phyloP scores from a whole-genome alignment of 2,113 vertebrate genomes.

The Hyperopisus bebe region DNA sequence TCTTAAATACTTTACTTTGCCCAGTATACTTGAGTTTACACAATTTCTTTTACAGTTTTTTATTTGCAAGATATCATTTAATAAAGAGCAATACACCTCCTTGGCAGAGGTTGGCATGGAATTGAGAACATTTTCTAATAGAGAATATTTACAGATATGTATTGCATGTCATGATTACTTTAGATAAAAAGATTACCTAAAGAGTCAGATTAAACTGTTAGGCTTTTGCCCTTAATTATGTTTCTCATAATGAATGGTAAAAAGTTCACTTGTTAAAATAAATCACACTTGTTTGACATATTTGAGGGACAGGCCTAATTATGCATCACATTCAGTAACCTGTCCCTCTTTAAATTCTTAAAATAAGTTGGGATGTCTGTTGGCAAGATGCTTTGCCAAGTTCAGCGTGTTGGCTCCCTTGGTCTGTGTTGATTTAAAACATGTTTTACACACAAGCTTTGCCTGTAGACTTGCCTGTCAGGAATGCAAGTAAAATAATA shows the following conservation, averaged over 20 bases:
- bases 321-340: neutral
- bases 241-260: neutral
- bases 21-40: neutral
- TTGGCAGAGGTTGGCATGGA: neutral
- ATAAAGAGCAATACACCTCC: neutral
- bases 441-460: neutral
- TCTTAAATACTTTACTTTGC: neutral
- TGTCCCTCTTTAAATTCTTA: neutral
- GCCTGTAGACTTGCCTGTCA: neutral
- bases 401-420: neutral
- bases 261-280: neutral
- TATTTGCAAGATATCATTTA: neutral
- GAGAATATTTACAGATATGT: neutral
- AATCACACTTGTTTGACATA: neutral
- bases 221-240: neutral
- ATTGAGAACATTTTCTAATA: neutral
- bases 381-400: neutral
- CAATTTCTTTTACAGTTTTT: too few species aligned
- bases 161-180: neutral
- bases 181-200: neutral
- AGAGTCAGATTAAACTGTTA: neutral
- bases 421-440: neutral
- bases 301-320: neutral
- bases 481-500: neutral
- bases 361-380: neutral